Conservation (phyloP, 2,113 vertebrate species). For the Thryonomys swinderianus region DNA sequence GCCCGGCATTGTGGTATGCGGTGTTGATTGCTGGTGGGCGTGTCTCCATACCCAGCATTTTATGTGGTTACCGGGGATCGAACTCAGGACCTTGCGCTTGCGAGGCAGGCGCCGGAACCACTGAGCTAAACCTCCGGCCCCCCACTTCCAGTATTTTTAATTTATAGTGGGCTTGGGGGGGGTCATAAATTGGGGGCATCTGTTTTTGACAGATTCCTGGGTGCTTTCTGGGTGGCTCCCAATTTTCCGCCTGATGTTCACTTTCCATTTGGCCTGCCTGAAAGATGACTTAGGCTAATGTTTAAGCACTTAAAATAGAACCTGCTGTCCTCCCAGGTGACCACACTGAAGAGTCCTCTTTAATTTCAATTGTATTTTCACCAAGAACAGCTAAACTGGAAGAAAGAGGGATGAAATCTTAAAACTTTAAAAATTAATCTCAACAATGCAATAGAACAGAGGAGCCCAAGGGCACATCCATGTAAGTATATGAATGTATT, state of each 20-base stretch:
- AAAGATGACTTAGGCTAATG: neutral
- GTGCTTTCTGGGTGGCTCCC: neutral
- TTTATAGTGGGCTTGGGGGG: neutral
- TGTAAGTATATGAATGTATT: neutral
- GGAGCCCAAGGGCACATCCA: neutral
- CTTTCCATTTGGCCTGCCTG: neutral
- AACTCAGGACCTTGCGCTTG: too few relatives aligned
- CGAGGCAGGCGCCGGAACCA: too few relatives aligned
- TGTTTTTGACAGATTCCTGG: neutral
- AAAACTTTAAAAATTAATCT: neutral
- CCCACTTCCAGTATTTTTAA: neutral
- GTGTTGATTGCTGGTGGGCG: too few relatives aligned
- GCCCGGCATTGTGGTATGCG: too few relatives aligned
- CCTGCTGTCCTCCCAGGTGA: neutral
- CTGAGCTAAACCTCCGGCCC: too few relatives aligned
- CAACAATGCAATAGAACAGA: neutral
- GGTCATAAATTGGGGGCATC: neutral
- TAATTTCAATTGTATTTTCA: neutral
- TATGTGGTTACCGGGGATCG: too few relatives aligned
- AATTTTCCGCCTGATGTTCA: neutral
- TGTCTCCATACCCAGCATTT: too few relatives aligned
- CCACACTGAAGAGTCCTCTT: neutral
- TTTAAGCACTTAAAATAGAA: neutral
- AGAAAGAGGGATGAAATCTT: neutral
- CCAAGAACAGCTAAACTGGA: neutral